Conservation (phyloP, 2,888 invertebrate genomes). For the Scaptodrosophila latifasciaeformis region DNA sequence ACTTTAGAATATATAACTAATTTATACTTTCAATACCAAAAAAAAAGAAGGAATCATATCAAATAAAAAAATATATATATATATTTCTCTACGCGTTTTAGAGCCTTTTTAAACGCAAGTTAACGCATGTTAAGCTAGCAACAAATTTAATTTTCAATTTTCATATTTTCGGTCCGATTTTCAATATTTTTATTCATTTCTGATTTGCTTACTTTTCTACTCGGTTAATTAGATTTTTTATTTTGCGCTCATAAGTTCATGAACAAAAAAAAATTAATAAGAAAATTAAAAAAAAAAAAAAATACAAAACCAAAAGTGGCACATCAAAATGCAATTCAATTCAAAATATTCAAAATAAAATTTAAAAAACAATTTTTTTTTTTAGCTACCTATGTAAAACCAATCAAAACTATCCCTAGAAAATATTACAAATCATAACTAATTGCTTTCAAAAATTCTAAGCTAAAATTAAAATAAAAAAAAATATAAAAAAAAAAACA, state of each 20-base stretch:
- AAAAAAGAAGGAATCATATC: slow-evolving; percentile 1
- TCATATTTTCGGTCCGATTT: slow-evolving; percentile 5
- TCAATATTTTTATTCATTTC: slow-evolving; percentile 27
- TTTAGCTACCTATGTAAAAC: slow-evolving; percentile 38
- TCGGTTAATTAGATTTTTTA: slow-evolving; percentile 21
- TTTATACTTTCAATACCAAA: not conserved
- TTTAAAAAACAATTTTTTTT: slow-evolving; percentile 25
- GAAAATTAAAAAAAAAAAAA: slow-evolving; percentile 23
- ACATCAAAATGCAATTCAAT: not conserved
- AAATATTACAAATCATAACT: slow-evolving; percentile 17
- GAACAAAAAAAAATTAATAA: slow-evolving; percentile 11
- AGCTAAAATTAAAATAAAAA: slow-evolving; percentile 10
- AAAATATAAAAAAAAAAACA: slow-evolving; percentile 16
- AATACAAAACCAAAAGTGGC: no score
- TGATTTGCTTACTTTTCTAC: slow-evolving; percentile 17
- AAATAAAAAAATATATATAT: slow-evolving; percentile 2
- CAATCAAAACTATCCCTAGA: no score
- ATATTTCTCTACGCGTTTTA: slow-evolving; percentile 9
- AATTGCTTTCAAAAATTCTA: slow-evolving; percentile 5
- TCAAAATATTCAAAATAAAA: slow-evolving; percentile 19
- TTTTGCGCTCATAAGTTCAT: slow-evolving; percentile 46
- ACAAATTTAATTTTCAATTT: slow-evolving; percentile 7
- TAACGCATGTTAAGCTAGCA: slow-evolving; percentile 57
- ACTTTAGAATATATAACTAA: slow-evolving; percentile 10
- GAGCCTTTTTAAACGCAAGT: slow-evolving; percentile 21